Evolutionary conservation across 1,140 invertebrate species (phyloP).

Genomic region (Sycobia sp.): DNA sequence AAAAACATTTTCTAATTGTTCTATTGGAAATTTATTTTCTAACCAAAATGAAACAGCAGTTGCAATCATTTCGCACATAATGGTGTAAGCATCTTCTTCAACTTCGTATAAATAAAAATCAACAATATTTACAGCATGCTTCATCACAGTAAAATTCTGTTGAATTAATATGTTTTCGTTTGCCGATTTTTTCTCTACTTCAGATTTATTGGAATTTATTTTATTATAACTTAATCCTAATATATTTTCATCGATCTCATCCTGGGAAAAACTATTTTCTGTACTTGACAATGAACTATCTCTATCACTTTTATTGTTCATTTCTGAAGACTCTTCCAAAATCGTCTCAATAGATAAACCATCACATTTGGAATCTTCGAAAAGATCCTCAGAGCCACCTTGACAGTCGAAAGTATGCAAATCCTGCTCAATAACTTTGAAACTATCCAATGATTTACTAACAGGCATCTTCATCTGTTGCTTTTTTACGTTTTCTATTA

Average conservation of each 20-base stretch:
- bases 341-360: constrained; percentile 40
- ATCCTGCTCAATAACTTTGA: constrained; percentile 54
- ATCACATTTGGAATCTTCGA: constrained; percentile 48
- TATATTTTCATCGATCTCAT: constrained; percentile 19
- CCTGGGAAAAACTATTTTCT: constrained; percentile 12
- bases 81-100: constrained; percentile 51
- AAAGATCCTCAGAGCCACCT: constrained; percentile 60
- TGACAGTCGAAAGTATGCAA: constrained; percentile 60
- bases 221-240: constrained; percentile 2
- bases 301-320: constrained; percentile 32
- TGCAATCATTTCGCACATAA: constrained; percentile 53
- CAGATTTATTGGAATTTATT: neutral
- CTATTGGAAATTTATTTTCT: constrained; percentile 56
- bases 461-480: constrained; percentile 54
- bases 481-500: constrained; percentile 51
- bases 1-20: constrained; percentile 57
- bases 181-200: neutral
- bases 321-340: constrained; percentile 38
- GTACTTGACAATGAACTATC: constrained; percentile 19
- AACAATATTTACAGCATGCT: constrained; percentile 49
- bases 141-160: constrained; percentile 23
- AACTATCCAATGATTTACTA: constrained; percentile 57
- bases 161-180: neutral
- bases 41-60: constrained; percentile 60
- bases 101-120: constrained; percentile 59